phyloP scores from a whole-genome alignment of 92 coral and sea anemone genomes.

The Zoanthus gigantus region DNA sequence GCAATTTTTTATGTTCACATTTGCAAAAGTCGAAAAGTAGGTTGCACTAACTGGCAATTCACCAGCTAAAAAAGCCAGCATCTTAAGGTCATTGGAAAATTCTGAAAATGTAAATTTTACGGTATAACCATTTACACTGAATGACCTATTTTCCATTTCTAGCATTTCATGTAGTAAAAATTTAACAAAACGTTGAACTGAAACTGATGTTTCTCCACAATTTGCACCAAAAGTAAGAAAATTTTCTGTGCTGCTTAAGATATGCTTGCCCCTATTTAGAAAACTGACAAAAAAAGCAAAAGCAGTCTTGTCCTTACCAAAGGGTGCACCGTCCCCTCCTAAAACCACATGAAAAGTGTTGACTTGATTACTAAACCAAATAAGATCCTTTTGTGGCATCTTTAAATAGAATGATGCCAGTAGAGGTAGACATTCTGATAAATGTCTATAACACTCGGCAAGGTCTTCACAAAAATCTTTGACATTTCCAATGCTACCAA shows the following conservation, averaged over 20 bases:
- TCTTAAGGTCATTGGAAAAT: conserved; percentile 78
- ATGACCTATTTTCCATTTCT: not conserved
- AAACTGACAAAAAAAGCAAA: conserved; percentile 79
- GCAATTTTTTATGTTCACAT: conserved; percentile 62
- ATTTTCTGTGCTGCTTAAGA: conserved; percentile 78
- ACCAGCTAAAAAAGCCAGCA: conserved; percentile 66
- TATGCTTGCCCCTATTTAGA: conserved; percentile 75
- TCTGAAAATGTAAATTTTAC: conserved; percentile 77
- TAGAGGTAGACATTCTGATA: conserved; percentile 51
- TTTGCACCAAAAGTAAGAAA: conserved; percentile 75
- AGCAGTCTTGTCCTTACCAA: conserved; percentile 78
- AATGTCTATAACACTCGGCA: conserved; percentile 61
- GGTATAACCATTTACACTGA: conserved; percentile 47
- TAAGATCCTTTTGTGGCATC: conserved; percentile 54
- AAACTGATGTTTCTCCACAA: conserved; percentile 72
- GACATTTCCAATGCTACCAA: conserved; percentile 70
- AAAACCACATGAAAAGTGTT: conserved; percentile 71
- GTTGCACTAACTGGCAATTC: conserved; percentile 52
- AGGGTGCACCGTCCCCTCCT: conserved; percentile 79
- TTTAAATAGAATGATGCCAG: conserved; percentile 74
- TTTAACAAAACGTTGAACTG: conserved; percentile 66
- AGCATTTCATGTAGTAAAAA: conserved; percentile 60
- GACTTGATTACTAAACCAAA: conserved; percentile 68
- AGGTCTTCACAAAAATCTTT: conserved; percentile 78
- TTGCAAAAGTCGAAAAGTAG: conserved; percentile 64